Evolutionary conservation across 2,797 vertebrate species (phyloP), one percentile per base, ranked within the genome.

Genomic region (Rhabdomys pumilio): DNA sequence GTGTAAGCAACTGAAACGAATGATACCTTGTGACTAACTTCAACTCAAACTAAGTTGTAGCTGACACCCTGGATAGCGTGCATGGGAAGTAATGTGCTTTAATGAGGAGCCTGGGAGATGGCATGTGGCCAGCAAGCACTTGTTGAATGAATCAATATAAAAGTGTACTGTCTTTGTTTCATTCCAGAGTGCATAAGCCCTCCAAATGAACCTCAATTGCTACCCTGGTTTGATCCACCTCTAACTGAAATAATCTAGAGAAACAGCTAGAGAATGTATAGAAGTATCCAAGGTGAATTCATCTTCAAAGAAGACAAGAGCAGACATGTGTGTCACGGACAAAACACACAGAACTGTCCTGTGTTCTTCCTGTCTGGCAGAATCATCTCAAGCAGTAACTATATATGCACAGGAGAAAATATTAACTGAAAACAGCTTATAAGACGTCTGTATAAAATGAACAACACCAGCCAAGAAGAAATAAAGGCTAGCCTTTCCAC

Each of bases 301-400:
- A 22, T 34, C 53, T 89, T 93, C 14, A 77, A 90, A 50, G 59
- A 77, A 92, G 20, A 82, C 6, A 86, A 72, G 72, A 80, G 69
- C 59, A 95, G 63, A 94, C 20, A 50, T 50, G 50, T 50, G 10
- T 50, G 50, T n/a, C 85, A 94, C 31, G 29, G 80, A 93, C 81
- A 89, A 13, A 88, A 75, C 65, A 96, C n/a, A 95, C 8, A 95
- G 77, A 94, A 76, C 2, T 31, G 41, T 63, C 63, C 44, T 96
- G 19, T 44, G 22, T 31, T 96, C 63, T 94, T 95, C 55, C 67
- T 57, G 76, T 90, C 75, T 96, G 91, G 24, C 95, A 95, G 73
- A 96, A 95, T 73, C 79, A 82, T 94, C 75, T 95, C n/a, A 82
- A 79, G 88, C 94, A 97, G 61, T 92, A 95, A 76, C 82, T 92